A percentile compares a stretch with the other conserved stretches of the same genome.
Evolutionary conservation across 1,140 invertebrate species (phyloP).

Genomic region (Drosophila punjabiensis): DNA sequence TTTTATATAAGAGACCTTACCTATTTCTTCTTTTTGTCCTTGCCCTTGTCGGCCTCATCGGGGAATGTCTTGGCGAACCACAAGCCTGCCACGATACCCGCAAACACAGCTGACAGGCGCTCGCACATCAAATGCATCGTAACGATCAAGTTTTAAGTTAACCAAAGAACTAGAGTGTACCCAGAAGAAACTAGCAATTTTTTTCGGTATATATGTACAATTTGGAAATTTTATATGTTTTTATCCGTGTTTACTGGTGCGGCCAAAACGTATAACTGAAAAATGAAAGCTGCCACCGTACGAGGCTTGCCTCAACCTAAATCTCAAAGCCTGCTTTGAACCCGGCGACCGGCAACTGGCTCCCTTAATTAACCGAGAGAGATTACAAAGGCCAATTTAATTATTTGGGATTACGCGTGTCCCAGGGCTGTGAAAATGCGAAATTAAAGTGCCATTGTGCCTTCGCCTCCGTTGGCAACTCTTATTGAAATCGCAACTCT

Average conservation of each 20-base stretch:
- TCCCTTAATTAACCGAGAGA: conserved; percentile 33
- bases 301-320: conserved; percentile 13
- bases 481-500: conserved; percentile 3
- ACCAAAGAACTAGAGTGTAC: not conserved
- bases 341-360: too few species aligned
- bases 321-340: conserved; percentile 38
- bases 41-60: conserved; percentile 19
- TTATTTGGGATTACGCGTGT: conserved; percentile 42
- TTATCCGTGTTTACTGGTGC: conserved; percentile 11
- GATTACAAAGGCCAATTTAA: conserved; percentile 51
- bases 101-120: conserved; percentile 57
- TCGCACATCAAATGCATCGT: conserved; percentile 71
- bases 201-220: not conserved
- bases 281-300: conserved; percentile 3
- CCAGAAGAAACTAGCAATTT: conserved; percentile 1
- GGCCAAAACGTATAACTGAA: conserved; percentile 29
- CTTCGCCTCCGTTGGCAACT: conserved; percentile 1
- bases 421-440: conserved; percentile 25
- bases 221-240: conserved; percentile 6
- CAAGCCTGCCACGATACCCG: conserved; percentile 55
- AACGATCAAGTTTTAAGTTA: not conserved
- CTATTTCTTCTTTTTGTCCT: conserved; percentile 45
- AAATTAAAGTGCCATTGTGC: conserved; percentile 16
- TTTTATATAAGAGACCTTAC: too few species aligned
- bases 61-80: conserved; percentile 71